Conservation (phyloP, 2,797 vertebrate genomes). For the Melanotaenia nigrans region DNA sequence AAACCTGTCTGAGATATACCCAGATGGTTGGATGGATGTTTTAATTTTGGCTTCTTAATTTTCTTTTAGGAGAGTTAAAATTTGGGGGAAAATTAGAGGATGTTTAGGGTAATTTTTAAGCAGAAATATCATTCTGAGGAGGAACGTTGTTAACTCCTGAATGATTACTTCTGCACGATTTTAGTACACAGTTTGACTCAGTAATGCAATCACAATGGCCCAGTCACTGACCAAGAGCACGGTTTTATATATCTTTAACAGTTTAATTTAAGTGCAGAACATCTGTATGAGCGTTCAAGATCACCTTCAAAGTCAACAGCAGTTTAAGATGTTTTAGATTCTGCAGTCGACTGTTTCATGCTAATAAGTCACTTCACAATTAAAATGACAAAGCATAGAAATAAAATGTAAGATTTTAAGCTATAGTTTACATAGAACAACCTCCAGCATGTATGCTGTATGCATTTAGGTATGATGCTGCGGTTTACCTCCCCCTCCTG, state of each 20-base stretch:
- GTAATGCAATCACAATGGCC: neutral
- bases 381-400: neutral
- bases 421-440: neutral
- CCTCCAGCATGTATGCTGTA: neutral
- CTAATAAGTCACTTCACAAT: neutral
- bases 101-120: neutral
- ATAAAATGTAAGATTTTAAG: neutral
- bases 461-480: neutral
- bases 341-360: neutral
- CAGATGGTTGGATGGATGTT: neutral
- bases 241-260: neutral
- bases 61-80: neutral
- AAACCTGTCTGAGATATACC: neutral
- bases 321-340: neutral
- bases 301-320: neutral
- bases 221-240: neutral
- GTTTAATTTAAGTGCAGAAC: neutral
- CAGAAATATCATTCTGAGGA: neutral
- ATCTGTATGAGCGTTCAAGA: neutral
- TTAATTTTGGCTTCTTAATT: neutral
- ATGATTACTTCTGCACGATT: neutral
- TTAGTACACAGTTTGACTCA: neutral
- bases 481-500: slow-evolving; percentile 71
- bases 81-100: neutral
- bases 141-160: neutral